Percentiles rank a stretch among this genome's conserved stretches.
phyloP scores from a whole-genome alignment of 1,140 invertebrate species.

The Eulimnadia texana region DNA sequence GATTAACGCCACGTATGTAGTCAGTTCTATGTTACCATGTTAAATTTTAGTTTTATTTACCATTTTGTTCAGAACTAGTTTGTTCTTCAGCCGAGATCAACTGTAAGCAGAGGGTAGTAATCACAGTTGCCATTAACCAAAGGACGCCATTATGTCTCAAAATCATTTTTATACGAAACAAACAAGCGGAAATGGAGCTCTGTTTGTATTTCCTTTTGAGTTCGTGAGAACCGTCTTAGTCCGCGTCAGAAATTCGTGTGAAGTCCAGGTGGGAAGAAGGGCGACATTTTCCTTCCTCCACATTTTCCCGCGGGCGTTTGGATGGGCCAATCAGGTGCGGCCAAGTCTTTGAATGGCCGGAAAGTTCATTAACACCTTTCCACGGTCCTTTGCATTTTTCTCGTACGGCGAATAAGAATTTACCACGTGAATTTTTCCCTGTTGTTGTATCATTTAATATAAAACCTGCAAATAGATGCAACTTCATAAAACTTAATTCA shows the following conservation, averaged over 20 bases:
- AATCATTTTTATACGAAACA: no score
- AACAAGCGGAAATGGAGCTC: constrained; percentile 3
- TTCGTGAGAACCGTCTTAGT: background rate
- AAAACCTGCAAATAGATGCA: no score
- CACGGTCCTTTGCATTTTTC: background rate
- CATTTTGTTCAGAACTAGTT: no score
- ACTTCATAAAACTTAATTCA: no score
- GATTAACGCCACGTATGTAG: no score
- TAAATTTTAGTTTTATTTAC: no score
- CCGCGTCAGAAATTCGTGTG: background rate
- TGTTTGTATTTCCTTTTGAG: background rate
- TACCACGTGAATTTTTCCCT: background rate
- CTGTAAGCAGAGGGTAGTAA: no score
- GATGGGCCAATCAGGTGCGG: constrained; percentile 1
- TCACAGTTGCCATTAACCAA: no score
- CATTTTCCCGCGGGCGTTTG: background rate
- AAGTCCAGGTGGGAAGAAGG: no score
- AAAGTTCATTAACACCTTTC: background rate
- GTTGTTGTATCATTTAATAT: background rate
- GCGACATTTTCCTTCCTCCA: background rate
- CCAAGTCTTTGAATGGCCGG: constrained; percentile 1
- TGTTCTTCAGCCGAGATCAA: no score
- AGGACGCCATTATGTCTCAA: no score
- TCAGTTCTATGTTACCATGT: no score
- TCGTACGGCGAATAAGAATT: background rate